A percentile compares a stretch with the other conserved stretches of the same genome.
phyloP scores from a whole-genome alignment of 2,113 vertebrate genomes.

The Paralichthys olivaceus region DNA sequence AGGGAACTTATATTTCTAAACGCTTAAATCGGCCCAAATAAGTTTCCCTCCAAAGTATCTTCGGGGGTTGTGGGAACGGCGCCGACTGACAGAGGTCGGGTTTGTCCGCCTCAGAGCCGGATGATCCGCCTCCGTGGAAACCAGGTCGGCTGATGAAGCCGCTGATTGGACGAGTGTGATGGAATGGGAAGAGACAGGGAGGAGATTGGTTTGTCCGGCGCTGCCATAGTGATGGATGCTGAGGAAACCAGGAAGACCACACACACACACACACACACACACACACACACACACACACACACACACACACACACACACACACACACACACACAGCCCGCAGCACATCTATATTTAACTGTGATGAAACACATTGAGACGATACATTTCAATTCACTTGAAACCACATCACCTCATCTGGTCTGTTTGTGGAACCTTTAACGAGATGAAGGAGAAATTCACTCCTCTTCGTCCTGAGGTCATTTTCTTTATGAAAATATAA shows the following conservation, averaged over 20 bases:
- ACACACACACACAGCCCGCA: slow-evolving; percentile 38
- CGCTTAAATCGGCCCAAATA: no score
- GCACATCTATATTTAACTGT: slow-evolving; percentile 54
- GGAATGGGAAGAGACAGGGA: slow-evolving; percentile 67
- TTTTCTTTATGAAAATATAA: background rate
- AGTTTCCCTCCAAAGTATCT: background rate
- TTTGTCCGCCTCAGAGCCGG: slow-evolving; percentile 11
- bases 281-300: slow-evolving; percentile 43
- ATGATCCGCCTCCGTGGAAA: slow-evolving; percentile 42
- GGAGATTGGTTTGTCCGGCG: slow-evolving; percentile 71
- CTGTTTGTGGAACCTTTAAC: slow-evolving; percentile 5
- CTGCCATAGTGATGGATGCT: slow-evolving; percentile 72
- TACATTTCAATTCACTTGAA: slow-evolving; percentile 66
- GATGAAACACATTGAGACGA: slow-evolving; percentile 63
- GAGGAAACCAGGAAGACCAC: slow-evolving; percentile 40
- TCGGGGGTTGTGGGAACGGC: background rate
- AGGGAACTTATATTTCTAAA: background rate
- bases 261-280: slow-evolving; percentile 34
- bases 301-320: slow-evolving; percentile 43
- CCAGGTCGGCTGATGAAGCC: slow-evolving; percentile 44
- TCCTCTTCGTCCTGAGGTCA: background rate
- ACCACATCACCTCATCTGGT: slow-evolving; percentile 25
- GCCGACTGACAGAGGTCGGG: slow-evolving; percentile 3
- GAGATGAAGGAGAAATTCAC: background rate
- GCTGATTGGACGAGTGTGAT: slow-evolving; percentile 42